These are phyloP conservation scores for Pelobates fuscus DNA, from an alignment of 2,113 vertebrate species.

Conservation along the genomic window DNA sequence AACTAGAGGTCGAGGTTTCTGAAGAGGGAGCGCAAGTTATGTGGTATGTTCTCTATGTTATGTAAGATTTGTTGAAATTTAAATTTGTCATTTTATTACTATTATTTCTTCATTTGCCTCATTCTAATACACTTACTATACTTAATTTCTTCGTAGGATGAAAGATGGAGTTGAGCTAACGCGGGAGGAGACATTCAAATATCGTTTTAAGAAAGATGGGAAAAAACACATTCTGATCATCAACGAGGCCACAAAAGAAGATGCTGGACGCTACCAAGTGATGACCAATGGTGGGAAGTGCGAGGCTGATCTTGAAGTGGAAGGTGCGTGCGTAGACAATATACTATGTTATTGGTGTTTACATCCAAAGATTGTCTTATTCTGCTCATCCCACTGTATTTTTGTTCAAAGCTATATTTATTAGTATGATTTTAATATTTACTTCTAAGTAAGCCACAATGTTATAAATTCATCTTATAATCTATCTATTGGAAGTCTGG, in stretches of 20 bases:
- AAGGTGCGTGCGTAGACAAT: slow-evolving; percentile 67
- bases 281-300: slow-evolving; percentile 85
- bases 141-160: slow-evolving; percentile 69
- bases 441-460: no score
- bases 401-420: no score
- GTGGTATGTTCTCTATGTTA: slow-evolving; percentile 71
- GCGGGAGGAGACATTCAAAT: slow-evolving; percentile 79
- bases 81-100: no score
- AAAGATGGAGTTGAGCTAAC: slow-evolving; percentile 87
- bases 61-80: no score
- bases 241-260: slow-evolving; percentile 77
- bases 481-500: no score
- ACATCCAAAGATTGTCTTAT: no score
- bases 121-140: no score
- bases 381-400: no score
- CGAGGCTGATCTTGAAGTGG: slow-evolving; percentile 83
- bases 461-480: no score
- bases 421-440: no score
- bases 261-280: slow-evolving; percentile 75
- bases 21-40: slow-evolving; percentile 85
- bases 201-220: slow-evolving; percentile 89
- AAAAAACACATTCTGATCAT: slow-evolving; percentile 83
- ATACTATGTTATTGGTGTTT: no score
- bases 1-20: slow-evolving; percentile 85
- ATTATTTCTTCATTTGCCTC: no score